phyloP scores from a whole-genome alignment of 1,140 invertebrate genomes.

The Oncopodura yosiiana region DNA sequence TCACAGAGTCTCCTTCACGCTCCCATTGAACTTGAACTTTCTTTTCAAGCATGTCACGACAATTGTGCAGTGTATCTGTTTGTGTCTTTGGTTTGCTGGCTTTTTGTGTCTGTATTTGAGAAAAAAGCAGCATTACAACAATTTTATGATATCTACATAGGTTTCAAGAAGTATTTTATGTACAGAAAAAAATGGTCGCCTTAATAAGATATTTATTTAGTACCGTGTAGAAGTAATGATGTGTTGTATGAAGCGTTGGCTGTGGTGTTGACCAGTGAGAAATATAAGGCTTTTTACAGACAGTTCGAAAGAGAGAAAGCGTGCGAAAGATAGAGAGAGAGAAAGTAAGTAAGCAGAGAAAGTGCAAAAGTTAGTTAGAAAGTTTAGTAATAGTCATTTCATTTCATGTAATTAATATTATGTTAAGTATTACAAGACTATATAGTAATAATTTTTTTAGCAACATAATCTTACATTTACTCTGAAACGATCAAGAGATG shows the following conservation, averaged over 20 bases:
- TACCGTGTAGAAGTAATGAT: neutral
- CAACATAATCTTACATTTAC: constrained; percentile 74
- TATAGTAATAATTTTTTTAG: neutral
- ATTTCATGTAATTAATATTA: neutral
- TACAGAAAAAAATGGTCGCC: neutral
- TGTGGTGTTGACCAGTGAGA: neutral
- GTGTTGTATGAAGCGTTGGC: neutral
- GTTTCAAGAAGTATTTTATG: neutral
- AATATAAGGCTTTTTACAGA: no score
- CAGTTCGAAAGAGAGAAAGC: neutral
- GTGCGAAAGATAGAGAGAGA: neutral
- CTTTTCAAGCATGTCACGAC: constrained; percentile 65
- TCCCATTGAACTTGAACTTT: constrained; percentile 72
- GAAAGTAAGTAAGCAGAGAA: neutral
- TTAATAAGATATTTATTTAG: neutral
- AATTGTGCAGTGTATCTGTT: constrained; percentile 51
- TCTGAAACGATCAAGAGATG: constrained; percentile 75
- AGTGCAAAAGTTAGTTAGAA: neutral
- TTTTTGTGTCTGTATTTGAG: no score
- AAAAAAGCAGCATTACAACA: no score
- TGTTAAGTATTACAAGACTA: neutral
- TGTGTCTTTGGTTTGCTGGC: constrained; percentile 27
- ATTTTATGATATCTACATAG: constrained; percentile 36
- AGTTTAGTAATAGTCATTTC: neutral
- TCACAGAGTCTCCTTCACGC: constrained; percentile 51